Conservation (phyloP, 2,113 vertebrate genomes). For the Callocephalon fimbriatum region DNA sequence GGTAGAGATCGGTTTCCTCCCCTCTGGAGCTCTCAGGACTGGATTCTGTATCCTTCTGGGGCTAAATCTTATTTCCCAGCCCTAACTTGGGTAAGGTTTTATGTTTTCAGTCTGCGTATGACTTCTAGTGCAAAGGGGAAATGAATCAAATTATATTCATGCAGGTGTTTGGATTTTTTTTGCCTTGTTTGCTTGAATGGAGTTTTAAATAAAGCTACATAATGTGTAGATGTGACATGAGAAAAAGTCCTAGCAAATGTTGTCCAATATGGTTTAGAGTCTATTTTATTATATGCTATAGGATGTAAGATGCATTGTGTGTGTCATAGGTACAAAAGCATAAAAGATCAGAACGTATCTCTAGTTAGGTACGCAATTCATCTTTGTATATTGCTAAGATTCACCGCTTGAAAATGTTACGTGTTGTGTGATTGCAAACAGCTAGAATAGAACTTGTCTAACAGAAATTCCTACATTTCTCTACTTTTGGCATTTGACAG, state of each 20-base stretch:
- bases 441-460: not conserved
- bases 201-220: not conserved
- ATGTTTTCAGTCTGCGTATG: accelerated
- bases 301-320: not conserved
- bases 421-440: not conserved
- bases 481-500: accelerated
- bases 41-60: not conserved
- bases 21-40: not conserved
- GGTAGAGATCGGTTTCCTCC: not conserved
- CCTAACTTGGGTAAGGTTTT: not conserved
- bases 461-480: not conserved
- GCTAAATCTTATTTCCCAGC: not conserved
- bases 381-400: not conserved
- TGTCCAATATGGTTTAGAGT: not conserved
- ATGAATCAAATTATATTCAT: accelerated
- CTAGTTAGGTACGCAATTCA: not conserved
- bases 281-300: not conserved
- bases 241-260: not conserved
- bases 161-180: not conserved
- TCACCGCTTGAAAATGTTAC: not conserved
- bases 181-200: not conserved
- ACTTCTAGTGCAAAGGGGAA: not conserved
- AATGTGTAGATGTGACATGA: not conserved
- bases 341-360: not conserved
- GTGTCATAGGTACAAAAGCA: not conserved